phyloP scores from a whole-genome alignment of 53 echinoderm and acorn worm species.

The Apostichopus leukothele region DNA sequence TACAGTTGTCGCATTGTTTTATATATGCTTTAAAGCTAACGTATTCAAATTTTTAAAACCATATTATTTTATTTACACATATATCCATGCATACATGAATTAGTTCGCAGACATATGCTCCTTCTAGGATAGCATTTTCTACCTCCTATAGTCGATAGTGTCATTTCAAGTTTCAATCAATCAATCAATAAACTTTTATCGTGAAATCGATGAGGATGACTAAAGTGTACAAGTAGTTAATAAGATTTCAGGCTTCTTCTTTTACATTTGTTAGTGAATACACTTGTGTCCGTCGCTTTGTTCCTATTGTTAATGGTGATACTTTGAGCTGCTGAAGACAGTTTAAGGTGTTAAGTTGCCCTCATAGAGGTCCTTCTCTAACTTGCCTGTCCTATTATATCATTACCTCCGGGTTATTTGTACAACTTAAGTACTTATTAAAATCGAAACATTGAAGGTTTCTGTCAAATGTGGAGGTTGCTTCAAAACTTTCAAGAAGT shows the following conservation, averaged over 20 bases:
- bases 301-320: neutral
- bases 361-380: neutral
- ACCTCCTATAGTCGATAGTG: neutral
- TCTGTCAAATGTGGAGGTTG: neutral
- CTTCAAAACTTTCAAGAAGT: neutral
- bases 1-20: too few species aligned
- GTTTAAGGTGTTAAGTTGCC: neutral
- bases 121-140: neutral
- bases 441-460: neutral
- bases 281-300: neutral
- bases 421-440: neutral
- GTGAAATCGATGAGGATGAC: neutral
- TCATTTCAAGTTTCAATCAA: neutral
- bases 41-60: too few species aligned
- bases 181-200: conserved; percentile 2
- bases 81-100: too few species aligned
- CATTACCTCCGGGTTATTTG: neutral
- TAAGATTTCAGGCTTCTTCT: neutral
- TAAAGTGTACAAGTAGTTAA: neutral
- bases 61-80: too few species aligned
- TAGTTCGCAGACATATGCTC: too few species aligned
- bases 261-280: neutral
- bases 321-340: neutral
- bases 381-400: neutral
- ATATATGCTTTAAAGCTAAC: too few species aligned